Percentiles rank a stretch among this genome's conserved stretches.
phyloP scores from a whole-genome alignment of 2,888 invertebrate species.

The Operophtera brumata region DNA sequence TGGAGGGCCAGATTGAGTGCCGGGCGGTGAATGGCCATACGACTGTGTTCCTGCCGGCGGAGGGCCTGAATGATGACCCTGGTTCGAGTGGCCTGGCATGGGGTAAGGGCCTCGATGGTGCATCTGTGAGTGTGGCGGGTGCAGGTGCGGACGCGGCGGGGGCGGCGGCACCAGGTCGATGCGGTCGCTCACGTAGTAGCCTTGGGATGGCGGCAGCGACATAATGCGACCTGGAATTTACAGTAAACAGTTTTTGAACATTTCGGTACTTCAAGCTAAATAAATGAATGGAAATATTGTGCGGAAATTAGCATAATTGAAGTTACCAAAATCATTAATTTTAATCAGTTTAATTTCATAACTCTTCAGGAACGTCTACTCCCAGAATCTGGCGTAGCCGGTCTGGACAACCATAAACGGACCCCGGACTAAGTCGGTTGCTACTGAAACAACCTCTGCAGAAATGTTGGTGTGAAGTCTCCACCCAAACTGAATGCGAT shows the following conservation, averaged over 20 bases:
- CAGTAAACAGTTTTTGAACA: neutral
- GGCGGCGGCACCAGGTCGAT: slow-evolving; percentile 54
- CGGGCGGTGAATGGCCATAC: neutral
- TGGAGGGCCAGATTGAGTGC: neutral
- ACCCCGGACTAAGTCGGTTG: too few species aligned
- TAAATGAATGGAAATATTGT: neutral
- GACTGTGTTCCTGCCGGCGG: neutral
- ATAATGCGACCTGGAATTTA: slow-evolving; percentile 63
- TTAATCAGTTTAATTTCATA: too few species aligned
- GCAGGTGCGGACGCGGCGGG: slow-evolving; percentile 36
- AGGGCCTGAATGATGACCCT: slow-evolving; percentile 18
- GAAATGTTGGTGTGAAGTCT: too few species aligned
- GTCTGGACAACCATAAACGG: too few species aligned
- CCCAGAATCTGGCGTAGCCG: too few species aligned
- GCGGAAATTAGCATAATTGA: neutral
- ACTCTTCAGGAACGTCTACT: too few species aligned
- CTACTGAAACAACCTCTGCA: too few species aligned
- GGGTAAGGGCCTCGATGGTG: slow-evolving; percentile 39
- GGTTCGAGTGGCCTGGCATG: slow-evolving; percentile 20
- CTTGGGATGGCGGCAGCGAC: slow-evolving; percentile 63
- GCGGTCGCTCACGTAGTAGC: slow-evolving; percentile 72
- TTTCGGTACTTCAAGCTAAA: too few species aligned
- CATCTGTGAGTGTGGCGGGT: slow-evolving; percentile 17
- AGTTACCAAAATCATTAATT: too few species aligned
- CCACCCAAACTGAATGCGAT: too few species aligned